Evolutionary conservation across 2,113 vertebrate species (phyloP).

Genomic region (Catharus bicknelli): DNA sequence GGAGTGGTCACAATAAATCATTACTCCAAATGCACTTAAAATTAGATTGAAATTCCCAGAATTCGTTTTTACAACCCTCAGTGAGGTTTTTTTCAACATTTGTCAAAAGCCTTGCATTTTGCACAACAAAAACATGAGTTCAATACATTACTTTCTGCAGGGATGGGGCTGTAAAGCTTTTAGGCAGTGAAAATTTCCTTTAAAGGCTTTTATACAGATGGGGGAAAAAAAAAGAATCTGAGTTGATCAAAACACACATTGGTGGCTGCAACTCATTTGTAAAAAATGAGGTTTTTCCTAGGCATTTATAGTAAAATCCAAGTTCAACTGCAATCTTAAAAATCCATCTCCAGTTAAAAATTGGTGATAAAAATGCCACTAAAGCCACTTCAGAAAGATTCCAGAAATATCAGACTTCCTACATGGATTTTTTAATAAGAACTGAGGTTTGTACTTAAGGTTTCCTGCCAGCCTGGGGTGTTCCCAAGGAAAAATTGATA

Average conservation of each 20-base stretch:
- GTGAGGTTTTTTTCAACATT: fast-evolving
- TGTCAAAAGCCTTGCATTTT: neutral
- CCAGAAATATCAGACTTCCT: neutral
- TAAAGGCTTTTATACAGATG: neutral
- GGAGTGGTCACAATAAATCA: neutral
- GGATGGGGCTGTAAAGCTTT: neutral
- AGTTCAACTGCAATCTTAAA: neutral
- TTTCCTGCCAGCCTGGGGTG: neutral
- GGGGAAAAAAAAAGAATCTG: neutral
- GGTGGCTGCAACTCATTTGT: neutral
- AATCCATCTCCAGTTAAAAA: neutral
- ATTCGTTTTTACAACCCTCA: neutral
- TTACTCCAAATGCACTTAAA: neutral
- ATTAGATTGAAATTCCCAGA: neutral
- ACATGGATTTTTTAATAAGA: neutral
- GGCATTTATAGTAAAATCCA: neutral
- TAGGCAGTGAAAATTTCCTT: neutral
- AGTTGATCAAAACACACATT: neutral
- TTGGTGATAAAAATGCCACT: neutral
- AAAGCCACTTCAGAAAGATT: neutral
- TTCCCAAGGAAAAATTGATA: neutral
- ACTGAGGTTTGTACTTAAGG: neutral
- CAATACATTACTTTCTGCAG: neutral
- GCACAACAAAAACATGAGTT: neutral
- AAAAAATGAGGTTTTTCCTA: neutral